Percentiles rank a stretch among this genome's conserved stretches.
Evolutionary conservation across 92 coral and sea anemone species (phyloP).

Genomic region (Plumapathes pennacea): DNA sequence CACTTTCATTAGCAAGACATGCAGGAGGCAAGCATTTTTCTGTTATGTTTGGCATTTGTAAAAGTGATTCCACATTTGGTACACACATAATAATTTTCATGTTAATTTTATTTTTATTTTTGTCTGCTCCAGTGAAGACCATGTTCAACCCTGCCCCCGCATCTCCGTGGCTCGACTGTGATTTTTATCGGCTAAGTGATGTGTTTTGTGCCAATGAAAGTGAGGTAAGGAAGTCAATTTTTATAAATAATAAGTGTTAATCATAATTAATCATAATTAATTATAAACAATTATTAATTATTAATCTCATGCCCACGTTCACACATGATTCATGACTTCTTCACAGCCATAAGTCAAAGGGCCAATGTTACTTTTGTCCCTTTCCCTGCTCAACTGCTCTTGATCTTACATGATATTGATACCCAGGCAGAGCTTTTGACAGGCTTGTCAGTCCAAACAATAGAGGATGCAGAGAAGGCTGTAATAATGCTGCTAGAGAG

Average conservation of each 20-base stretch:
- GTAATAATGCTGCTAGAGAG: slow-evolving; percentile 86
- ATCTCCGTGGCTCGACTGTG: slow-evolving; percentile 83
- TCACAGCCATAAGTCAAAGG: background rate
- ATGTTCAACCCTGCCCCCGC: slow-evolving; percentile 99
- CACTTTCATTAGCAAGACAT: slow-evolving; percentile 77
- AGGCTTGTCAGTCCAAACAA: slow-evolving; percentile 77
- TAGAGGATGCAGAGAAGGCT: slow-evolving; percentile 89
- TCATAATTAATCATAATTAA: too few species aligned
- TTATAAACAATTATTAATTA: too few species aligned
- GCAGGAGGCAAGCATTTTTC: slow-evolving; percentile 75
- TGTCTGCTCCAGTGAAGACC: slow-evolving; percentile 66
- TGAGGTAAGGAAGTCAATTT: slow-evolving; percentile 55
- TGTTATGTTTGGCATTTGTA: background rate
- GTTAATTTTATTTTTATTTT: background rate
- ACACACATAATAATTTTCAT: background rate
- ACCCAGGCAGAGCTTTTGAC: slow-evolving; percentile 89
- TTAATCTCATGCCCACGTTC: background rate
- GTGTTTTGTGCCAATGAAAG: slow-evolving; percentile 97
- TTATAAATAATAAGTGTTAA: background rate
- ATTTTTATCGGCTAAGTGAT: slow-evolving; percentile 90
- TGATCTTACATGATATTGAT: background rate
- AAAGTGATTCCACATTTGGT: background rate
- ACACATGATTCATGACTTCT: background rate
- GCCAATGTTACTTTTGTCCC: background rate
- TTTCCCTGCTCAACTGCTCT: background rate